Percentiles rank a stretch among this genome's conserved stretches.
phyloP scores from a whole-genome alignment of 2,113 vertebrate species.

The Rhizomys pruinosus region DNA sequence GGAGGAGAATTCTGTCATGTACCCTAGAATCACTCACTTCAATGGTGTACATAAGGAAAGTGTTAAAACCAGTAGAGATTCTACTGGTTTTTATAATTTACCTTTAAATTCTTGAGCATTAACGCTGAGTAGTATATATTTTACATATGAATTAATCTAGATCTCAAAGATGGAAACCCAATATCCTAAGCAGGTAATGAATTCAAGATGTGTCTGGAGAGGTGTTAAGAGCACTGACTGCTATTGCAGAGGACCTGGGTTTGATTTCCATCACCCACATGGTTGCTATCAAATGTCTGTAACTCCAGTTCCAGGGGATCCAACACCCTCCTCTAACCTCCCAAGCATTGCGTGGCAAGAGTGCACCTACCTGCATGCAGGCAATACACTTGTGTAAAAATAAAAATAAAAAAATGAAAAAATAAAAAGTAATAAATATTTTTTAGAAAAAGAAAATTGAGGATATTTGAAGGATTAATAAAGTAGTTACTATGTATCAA shows the following conservation, averaged over 20 bases:
- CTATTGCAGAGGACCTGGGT: no score
- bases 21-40: neutral
- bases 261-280: no score
- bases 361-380: no score
- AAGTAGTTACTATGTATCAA: neutral
- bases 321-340: no score
- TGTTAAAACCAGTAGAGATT: conserved; percentile 21
- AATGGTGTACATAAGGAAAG: conserved; percentile 18
- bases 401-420: no score
- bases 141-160: neutral
- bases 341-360: no score
- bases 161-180: neutral
- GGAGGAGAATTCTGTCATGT: neutral
- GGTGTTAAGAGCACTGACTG: no score
- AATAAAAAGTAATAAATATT: no score
- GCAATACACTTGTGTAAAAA: no score
- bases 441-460: no score
- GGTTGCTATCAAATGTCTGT: no score
- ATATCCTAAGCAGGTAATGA: neutral
- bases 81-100: neutral
- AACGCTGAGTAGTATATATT: neutral
- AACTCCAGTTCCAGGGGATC: no score
- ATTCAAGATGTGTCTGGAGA: neutral
- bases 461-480: conserved; percentile 34
- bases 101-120: neutral